These are phyloP conservation scores for Diabrotica undecimpunctata DNA, from an alignment of 1,140 invertebrate genomes.

Conservation along the genomic window DNA sequence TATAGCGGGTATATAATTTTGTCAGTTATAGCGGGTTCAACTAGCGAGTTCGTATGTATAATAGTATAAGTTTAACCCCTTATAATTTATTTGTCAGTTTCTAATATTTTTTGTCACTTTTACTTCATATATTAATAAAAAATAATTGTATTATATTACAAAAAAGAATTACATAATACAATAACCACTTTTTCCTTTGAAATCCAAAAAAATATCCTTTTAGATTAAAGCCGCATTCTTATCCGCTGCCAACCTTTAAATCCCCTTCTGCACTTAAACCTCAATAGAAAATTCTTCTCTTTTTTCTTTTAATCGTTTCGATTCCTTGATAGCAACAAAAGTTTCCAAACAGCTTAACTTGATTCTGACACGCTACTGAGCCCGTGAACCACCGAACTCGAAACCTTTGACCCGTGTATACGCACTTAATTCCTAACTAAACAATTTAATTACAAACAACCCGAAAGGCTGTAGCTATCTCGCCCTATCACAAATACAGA, in stretches of 20 bases:
- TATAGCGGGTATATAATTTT: no score
- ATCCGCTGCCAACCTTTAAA: not conserved
- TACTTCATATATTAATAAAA: no score
- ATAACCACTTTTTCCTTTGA: no score
- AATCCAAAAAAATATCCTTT: no score
- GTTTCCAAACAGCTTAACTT: not conserved
- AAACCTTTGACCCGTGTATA: not conserved
- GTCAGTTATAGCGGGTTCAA: no score
- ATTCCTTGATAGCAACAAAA: not conserved
- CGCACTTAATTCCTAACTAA: slow-evolving; percentile 11
- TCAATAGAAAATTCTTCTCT: not conserved
- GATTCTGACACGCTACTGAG: not conserved
- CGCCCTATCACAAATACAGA: not conserved
- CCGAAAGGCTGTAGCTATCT: not conserved
- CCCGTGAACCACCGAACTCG: not conserved
- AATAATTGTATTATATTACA: no score
- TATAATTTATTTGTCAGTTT: no score
- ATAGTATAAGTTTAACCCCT: no score
- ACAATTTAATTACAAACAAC: slow-evolving; percentile 16
- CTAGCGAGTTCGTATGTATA: no score
- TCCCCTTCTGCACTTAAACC: not conserved
- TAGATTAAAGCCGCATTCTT: no score
- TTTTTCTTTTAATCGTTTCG: not conserved
- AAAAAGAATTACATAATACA: no score
- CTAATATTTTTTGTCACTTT: no score